Evolutionary conservation across 1,140 invertebrate species (phyloP), one percentile per base, ranked within the genome.

Genomic region (Listronotus oregonensis): DNA sequence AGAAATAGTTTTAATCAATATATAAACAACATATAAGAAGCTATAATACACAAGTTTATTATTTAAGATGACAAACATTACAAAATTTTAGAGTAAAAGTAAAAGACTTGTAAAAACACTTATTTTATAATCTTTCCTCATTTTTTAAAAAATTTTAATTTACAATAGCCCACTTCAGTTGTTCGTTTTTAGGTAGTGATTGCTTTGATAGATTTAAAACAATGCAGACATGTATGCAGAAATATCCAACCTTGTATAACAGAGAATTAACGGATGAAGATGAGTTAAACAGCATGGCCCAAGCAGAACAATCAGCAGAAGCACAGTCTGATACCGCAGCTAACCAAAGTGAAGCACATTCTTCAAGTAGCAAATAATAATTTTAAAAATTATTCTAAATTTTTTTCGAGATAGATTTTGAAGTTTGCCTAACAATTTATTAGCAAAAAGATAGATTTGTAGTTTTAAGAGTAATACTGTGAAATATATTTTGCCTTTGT

Each of bases 171-270:
- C n/a, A n/a, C n/a, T n/a, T n/a, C n/a, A 27, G 1, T 27, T 49
- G 3, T 49, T 59, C 34, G 39, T 11, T 68, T 68, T 43, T 57
- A 77, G 95, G 93, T 15, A 90, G 89, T 31, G 93, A 98, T 70
- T 98, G 96, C 79, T 90, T 91, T 73, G 91, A 95, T 63, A 85
- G 90, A 57, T 98, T 98, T 80, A 89, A 89, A 75, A 85, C 84
- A 37, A 97, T 98, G 95, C 93, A 95, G 73, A 83, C 87, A n/a
- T 98, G 96, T 77, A 96, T 98, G 90, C 78, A 86, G 3, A 82
- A 91, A 59, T 97, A 92, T 84, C 95, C 96, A 0, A 87, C 89
- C 8, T 80, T 97, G 11, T 98, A 97, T 79, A 89, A 88, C 61
- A 88, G 86, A 68, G 82, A 87, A 21, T 64, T 79, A 15, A 78